Conservation (phyloP, 2,113 vertebrate genomes). For the Falcunculus frontatus region DNA sequence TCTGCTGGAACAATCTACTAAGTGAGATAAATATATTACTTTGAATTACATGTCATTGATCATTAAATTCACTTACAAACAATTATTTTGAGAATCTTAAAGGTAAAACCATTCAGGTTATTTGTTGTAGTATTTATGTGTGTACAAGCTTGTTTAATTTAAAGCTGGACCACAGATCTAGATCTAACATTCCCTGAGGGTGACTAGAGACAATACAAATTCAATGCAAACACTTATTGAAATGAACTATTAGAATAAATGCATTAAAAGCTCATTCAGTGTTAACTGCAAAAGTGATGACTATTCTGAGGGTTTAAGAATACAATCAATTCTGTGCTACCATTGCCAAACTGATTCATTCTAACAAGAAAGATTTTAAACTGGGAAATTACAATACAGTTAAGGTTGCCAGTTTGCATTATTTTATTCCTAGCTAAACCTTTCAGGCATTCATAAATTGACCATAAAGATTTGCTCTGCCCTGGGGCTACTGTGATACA, state of each 20-base stretch:
- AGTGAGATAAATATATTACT: not conserved
- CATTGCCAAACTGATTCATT: not conserved
- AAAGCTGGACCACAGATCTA: not conserved
- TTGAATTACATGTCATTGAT: not conserved
- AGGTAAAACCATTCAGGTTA: not conserved
- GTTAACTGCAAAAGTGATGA: slow-evolving; percentile 3
- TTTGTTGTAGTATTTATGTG: not conserved
- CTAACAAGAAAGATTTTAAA: not conserved
- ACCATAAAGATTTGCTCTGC: slow-evolving; percentile 35
- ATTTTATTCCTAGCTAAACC: slow-evolving; percentile 33
- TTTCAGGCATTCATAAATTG: slow-evolving; percentile 43
- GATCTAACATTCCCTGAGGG: not conserved
- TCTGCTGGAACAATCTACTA: not conserved
- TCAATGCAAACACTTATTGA: not conserved
- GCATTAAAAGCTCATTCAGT: not conserved
- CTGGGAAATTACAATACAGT: slow-evolving; percentile 18
- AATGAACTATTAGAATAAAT: slow-evolving; percentile 14
- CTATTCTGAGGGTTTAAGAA: not conserved
- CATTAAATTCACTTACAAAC: not conserved
- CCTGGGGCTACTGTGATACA: slow-evolving; percentile 15
- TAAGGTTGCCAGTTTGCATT: slow-evolving; percentile 31
- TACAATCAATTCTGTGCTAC: not conserved
- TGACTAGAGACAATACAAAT: not conserved
- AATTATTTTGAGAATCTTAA: not conserved
- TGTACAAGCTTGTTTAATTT: not conserved